Evolutionary conservation across 1,140 invertebrate species (phyloP), one percentile per base, ranked within the genome.

Genomic region (Drosophila fuyamai): DNA sequence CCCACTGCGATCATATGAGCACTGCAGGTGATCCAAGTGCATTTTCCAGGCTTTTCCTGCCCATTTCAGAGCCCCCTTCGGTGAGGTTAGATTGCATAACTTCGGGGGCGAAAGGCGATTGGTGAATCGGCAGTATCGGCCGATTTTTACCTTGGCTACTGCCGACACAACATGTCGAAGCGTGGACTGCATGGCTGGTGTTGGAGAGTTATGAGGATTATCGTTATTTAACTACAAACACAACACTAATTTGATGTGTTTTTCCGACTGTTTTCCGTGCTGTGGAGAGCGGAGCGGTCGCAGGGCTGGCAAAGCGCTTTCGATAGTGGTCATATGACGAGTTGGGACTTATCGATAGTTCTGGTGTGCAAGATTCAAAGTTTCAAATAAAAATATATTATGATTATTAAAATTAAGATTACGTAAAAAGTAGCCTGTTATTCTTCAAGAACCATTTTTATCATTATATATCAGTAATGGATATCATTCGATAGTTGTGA

Each of bases 11-110:
- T 57, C 50, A 35, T 40, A 18, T 14, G 53, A 18, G 47, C 60
- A 27, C 38, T 71, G 38, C 27, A 44, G 9, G 14, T 23, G 29
- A 18, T 36, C 18, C 1, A 29, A 36, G 5, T 40, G 27, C 14
- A 70, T 32, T 46, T 59, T 51, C 27, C 55, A 27, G 71, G 61
- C 67, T 84, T 61, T 79, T 80, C 53, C 58, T 55, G 16, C 60
- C 58, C 76, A 40, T 57, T 60, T 73, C 54, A 44, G 62, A 77
- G 63, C 79, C 84, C 48, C 50, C 44, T 51, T 51, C 36, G 60
- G 75, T 56, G 77, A 89, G 84, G 84, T 89, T 89, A 89, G 82
- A 92, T 92, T 92, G 90, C 90, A 92, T 92, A 92, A 92, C 81
- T 86, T 57, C 23, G 55, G 41, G 29, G 48, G 32, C 16, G 40